Evolutionary conservation across 1,140 invertebrate species (phyloP), one percentile per base, ranked within the genome.

Genomic region (Dryas iulia): DNA sequence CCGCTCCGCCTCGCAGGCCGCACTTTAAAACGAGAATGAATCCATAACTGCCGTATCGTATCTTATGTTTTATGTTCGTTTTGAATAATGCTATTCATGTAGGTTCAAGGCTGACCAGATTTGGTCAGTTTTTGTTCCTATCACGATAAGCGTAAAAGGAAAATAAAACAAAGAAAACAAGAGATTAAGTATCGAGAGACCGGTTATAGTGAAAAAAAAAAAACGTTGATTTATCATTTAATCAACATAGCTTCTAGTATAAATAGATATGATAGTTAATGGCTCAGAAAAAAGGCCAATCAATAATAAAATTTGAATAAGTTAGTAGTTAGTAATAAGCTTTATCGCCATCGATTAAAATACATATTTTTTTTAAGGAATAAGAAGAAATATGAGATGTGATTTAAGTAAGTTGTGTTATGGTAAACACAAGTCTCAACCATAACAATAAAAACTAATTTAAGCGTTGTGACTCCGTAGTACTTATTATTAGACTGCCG

Each of bases 21-120:
- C 69, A 78, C 77, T 85, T 78, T 74, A 76, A 75, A 79, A 73
- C 76, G 65, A 79, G 72, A 83, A 82, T 81, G 73, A 83, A 86
- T 82, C 77, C 72, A 71, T 84, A 79, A 74, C 81, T 74, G 73
- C 69, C 74, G 70, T 81, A 81, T 69, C 11, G 30, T n/a, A 47
- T 47, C 77, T 75, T 77, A 70, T 71, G 75, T 78, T 72, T 71
- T 77, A 73, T 73, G 71, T 60, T 76, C 58, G 74, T 68, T 79
- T 82, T 79, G 71, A 84, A 78, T 78, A 69, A 76, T 80, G 77
- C 74, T 65, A 76, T 56, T 80, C 72, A 74, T 75, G 77, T 84
- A 77, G 80, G 83, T 88, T 88, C 88, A 90, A 89, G 86, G 87
- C 73, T 85, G 75, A 75, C 81, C 54, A 80, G 73, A 82, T 83